Conservation (phyloP, 2,113 vertebrate genomes). For the Clarias macrocephalus region DNA sequence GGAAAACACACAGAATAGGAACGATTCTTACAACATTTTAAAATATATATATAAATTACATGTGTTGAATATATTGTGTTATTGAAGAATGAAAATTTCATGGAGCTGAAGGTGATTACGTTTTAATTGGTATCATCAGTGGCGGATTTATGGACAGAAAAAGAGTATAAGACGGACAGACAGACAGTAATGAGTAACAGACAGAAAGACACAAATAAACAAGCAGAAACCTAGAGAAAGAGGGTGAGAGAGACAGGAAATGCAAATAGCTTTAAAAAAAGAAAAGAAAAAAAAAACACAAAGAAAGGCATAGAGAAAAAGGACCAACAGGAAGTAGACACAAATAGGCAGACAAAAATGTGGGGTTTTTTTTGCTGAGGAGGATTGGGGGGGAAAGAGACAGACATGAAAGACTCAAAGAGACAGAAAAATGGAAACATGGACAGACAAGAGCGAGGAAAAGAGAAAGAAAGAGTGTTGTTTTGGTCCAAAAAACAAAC, state of each 20-base stretch:
- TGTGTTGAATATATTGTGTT: neutral
- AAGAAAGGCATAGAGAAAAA: neutral
- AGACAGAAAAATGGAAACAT: neutral
- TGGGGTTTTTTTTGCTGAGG: too few relatives aligned
- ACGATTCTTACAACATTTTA: neutral
- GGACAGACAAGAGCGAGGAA: neutral
- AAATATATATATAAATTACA: neutral
- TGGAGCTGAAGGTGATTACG: neutral
- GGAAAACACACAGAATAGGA: constrained; percentile 52
- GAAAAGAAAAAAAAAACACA: neutral
- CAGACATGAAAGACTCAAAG: neutral
- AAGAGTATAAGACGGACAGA: neutral
- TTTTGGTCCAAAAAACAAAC: neutral
- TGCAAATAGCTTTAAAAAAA: neutral
- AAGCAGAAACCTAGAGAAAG: neutral
- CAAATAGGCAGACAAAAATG: neutral
- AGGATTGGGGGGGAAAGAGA: too few relatives aligned
- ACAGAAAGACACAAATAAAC: neutral
- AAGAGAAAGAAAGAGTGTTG: neutral
- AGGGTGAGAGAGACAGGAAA: too few relatives aligned
- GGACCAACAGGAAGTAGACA: neutral
- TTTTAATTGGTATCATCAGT: neutral
- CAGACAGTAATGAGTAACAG: neutral
- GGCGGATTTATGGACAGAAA: neutral
- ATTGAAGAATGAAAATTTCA: neutral